Evolutionary conservation across 2,113 vertebrate species (phyloP), one percentile per base, ranked within the genome.

Genomic region (Pagrus major): DNA sequence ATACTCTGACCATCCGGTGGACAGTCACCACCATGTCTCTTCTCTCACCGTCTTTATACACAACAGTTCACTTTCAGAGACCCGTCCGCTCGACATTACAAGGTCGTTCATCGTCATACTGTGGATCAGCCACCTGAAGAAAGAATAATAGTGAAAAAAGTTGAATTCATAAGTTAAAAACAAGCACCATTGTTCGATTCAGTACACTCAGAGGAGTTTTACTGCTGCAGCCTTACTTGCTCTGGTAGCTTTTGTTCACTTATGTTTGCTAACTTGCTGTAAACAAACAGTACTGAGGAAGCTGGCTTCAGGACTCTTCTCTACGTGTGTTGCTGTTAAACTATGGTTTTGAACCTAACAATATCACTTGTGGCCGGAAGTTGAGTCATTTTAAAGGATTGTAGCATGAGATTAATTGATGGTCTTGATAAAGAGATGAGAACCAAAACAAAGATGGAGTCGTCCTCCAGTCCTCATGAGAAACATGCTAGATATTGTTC

Each of bases 41-140:
- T 60, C 47, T 55, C 64, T 70, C 44, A 55, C 76, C 61, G 33
- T 52, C 47, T 65, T 71, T 31, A 56, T 15, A 44, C 41, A 49
- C 33, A 15, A 33, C 3, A 47, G 7, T 41, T 87, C 78, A 89
- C 90, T 86, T 91, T 71, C 90, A 65, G 84, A 79, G 47, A 37
- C 27, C 84, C 21, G 49, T 78, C 80, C 73, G 76, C 74, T 81
- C 83, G 25, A 89, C 86, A 58, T 92, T 66, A 69, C 86, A 60
- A 16, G 76, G 25, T 64, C 80, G 9, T 44, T 60, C 18, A 59
- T 85, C 78, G 25, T 55, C 68, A 33, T 33, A 66, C 61, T 61
- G 46, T 23, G 23, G 16, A 49, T 51, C 41, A 56, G 64, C 44
- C 83, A 58, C 16, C 2, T n/a, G n/a, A n/a, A n/a, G n/a, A n/a